A percentile compares a stretch with the other conserved stretches of the same genome.
Conservation (phyloP, 2,888 invertebrate genomes). For the Griposia aprilina region DNA sequence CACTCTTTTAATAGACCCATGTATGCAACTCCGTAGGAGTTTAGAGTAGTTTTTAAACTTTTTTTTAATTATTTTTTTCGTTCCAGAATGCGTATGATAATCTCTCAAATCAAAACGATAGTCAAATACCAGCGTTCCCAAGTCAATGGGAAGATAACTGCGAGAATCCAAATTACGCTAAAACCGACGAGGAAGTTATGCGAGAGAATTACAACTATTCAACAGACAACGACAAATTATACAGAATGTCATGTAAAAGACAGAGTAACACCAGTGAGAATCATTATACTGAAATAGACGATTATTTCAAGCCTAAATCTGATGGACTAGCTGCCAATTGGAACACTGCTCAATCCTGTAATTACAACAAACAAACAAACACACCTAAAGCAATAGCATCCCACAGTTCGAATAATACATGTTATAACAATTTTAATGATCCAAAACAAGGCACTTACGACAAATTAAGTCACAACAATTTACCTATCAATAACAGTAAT, state of each 20-base stretch:
- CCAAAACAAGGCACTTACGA: slow-evolving; percentile 8
- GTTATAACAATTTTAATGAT: background rate
- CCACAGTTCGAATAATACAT: background rate
- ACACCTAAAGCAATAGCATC: background rate
- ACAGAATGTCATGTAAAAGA: background rate
- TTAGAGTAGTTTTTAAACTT: too few relatives aligned
- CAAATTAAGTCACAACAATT: background rate
- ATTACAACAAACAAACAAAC: slow-evolving; percentile 1
- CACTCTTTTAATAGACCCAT: too few relatives aligned
- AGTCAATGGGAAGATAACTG: slow-evolving; percentile 37
- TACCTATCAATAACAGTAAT: background rate
- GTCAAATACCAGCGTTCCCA: slow-evolving; percentile 43
- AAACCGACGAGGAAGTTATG: slow-evolving; percentile 14
- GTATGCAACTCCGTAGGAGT: too few relatives aligned
- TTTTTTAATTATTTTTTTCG: too few relatives aligned
- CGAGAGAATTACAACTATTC: slow-evolving; percentile 16
- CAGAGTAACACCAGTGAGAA: slow-evolving; percentile 39
- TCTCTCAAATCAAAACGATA: slow-evolving; percentile 24
- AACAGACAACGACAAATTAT: background rate
- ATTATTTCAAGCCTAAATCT: background rate
- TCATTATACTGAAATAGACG: slow-evolving; percentile 48
- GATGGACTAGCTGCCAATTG: background rate
- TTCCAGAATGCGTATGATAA: slow-evolving; percentile 43
- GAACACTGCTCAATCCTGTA: background rate
- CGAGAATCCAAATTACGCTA: slow-evolving; percentile 22